Evolutionary conservation across 2,888 invertebrate species (phyloP).

Genomic region (Muschampia plurimacula): DNA sequence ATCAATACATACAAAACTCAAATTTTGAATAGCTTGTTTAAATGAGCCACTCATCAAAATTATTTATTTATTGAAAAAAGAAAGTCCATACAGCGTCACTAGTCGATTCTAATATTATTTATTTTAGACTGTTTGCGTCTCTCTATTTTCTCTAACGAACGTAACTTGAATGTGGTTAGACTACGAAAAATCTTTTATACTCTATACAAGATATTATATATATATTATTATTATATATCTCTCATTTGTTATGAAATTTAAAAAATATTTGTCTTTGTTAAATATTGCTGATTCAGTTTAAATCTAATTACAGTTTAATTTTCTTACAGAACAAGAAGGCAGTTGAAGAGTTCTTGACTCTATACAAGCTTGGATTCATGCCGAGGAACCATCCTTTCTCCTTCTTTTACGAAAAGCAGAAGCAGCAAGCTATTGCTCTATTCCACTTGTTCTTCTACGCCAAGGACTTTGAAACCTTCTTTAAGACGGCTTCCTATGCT

Average conservation of each 20-base stretch:
- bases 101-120: no score
- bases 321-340: constrained; percentile 70
- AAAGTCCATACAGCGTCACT: no score
- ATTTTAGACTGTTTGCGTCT: no score
- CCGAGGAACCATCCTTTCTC: constrained; percentile 82
- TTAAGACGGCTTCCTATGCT: constrained; percentile 84
- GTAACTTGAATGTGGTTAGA: no score
- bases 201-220: no score
- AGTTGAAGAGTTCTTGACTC: constrained; percentile 71
- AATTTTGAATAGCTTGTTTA: neutral
- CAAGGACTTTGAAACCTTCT: constrained; percentile 87
- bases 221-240: no score
- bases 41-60: no score
- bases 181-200: no score
- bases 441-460: constrained; percentile 86
- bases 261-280: neutral
- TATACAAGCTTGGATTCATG: constrained; percentile 75
- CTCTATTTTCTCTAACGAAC: no score
- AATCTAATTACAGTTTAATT: neutral
- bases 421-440: constrained; percentile 80
- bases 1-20: neutral
- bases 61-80: no score
- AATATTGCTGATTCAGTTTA: neutral
- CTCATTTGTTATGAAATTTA: neutral
- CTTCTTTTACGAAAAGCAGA: constrained; percentile 73